These are phyloP conservation scores for Torymus auratus DNA, from an alignment of 2,888 invertebrate genomes.

Conservation along the genomic window DNA sequence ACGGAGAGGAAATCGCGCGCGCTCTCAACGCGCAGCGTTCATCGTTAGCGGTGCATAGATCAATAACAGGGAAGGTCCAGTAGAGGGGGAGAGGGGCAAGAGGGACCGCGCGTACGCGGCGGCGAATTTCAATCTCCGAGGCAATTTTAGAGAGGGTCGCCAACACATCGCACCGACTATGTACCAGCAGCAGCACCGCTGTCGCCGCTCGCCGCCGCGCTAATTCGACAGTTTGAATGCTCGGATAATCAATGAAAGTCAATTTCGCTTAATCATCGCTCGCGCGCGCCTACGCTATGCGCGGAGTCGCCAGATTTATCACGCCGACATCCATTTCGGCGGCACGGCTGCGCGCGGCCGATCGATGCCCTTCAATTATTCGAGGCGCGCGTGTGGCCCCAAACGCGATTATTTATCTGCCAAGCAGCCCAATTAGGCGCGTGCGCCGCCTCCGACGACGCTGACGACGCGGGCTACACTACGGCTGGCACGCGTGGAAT, in stretches of 20 bases:
- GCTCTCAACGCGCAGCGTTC: conserved; percentile 6
- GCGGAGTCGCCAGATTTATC: neutral
- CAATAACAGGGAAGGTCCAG: conserved; percentile 16
- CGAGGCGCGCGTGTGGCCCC: neutral
- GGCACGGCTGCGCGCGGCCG: neutral
- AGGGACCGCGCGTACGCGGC: neutral
- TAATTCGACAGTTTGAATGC: conserved; percentile 9
- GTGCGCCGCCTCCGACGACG: neutral
- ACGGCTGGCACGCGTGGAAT: neutral
- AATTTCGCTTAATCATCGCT: conserved; percentile 21
- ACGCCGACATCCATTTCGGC: neutral
- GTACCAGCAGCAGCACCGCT: too few relatives aligned
- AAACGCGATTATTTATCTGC: conserved; percentile 9
- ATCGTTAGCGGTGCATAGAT: conserved; percentile 14
- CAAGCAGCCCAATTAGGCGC: conserved; percentile 12
- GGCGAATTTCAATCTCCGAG: conserved; percentile 46
- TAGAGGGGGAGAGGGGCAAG: neutral
- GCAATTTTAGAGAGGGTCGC: conserved; percentile 40
- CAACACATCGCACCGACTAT: neutral
- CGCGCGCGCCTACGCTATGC: too few relatives aligned
- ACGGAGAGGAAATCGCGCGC: neutral
- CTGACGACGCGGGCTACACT: too few relatives aligned
- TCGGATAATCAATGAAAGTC: conserved; percentile 29
- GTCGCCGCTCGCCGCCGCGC: too few relatives aligned
- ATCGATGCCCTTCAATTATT: conserved; percentile 38